These are phyloP conservation scores for Ridgeia piscesae DNA, from an alignment of 1,140 invertebrate species.

Conservation along the genomic window DNA sequence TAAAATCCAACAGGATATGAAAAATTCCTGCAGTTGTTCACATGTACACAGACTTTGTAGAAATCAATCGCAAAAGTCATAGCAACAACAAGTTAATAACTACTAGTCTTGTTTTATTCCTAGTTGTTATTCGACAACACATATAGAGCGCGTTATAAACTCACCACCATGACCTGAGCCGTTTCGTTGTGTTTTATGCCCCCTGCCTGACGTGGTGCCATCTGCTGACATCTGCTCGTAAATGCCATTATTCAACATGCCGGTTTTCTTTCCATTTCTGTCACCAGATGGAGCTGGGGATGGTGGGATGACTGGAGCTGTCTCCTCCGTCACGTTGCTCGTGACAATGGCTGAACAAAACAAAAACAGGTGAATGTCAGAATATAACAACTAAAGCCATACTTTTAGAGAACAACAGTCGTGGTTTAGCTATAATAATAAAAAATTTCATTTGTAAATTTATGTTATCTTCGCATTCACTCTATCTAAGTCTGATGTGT, in stretches of 20 bases:
- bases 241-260: background rate
- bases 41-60: no score
- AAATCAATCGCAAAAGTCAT: no score
- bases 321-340: background rate
- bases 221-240: background rate
- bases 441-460: background rate
- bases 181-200: background rate
- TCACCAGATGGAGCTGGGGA: background rate
- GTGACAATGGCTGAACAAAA: background rate
- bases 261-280: background rate
- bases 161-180: background rate
- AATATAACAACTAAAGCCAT: background rate
- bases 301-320: background rate
- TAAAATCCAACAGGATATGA: no score
- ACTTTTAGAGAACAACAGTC: background rate
- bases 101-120: no score
- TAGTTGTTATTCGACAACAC: background rate
- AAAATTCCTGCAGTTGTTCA: no score
- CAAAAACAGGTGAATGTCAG: background rate
- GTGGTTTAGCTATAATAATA: background rate
- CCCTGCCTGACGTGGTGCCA: background rate
- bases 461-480: background rate
- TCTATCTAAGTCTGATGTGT: background rate
- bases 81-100: no score
- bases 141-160: background rate